Evolutionary conservation across 2,888 invertebrate genomes (phyloP).

Genomic region (Caenorhabditis drosophilae): DNA sequence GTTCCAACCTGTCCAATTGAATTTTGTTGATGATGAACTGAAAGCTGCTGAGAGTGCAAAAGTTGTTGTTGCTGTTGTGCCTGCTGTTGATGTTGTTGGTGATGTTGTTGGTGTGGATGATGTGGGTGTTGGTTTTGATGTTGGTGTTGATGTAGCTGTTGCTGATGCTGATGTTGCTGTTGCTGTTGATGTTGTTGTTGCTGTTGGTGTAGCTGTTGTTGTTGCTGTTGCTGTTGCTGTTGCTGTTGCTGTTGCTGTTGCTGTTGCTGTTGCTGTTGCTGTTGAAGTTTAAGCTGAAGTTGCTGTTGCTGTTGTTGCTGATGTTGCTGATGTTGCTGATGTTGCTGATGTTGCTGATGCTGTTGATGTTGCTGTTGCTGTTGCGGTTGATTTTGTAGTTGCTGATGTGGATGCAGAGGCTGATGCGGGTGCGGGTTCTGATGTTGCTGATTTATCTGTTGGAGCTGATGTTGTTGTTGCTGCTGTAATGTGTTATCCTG

Average conservation of each 20-base stretch:
- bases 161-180: conserved; percentile 8
- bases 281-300: too few relatives aligned
- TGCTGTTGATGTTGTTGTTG: conserved; percentile 5
- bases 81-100: not conserved
- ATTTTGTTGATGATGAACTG: too few relatives aligned
- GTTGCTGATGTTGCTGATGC: too few relatives aligned
- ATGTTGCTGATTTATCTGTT: not conserved
- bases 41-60: too few relatives aligned
- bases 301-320: too few relatives aligned
- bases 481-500: not conserved
- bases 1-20: too few relatives aligned
- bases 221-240: conserved; percentile 14
- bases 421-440: conserved; percentile 22
- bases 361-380: too few relatives aligned
- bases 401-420: too few relatives aligned
- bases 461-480: conserved; percentile 1
- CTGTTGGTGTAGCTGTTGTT: conserved; percentile 9
- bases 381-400: too few relatives aligned
- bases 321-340: too few relatives aligned
- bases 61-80: not conserved
- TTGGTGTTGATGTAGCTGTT: conserved; percentile 1
- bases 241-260: conserved; percentile 11
- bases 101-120: not conserved
- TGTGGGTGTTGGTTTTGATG: not conserved
- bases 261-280: too few relatives aligned